Conservation (phyloP, 2,888 invertebrate genomes). For the Stenotaenia linearis region DNA sequence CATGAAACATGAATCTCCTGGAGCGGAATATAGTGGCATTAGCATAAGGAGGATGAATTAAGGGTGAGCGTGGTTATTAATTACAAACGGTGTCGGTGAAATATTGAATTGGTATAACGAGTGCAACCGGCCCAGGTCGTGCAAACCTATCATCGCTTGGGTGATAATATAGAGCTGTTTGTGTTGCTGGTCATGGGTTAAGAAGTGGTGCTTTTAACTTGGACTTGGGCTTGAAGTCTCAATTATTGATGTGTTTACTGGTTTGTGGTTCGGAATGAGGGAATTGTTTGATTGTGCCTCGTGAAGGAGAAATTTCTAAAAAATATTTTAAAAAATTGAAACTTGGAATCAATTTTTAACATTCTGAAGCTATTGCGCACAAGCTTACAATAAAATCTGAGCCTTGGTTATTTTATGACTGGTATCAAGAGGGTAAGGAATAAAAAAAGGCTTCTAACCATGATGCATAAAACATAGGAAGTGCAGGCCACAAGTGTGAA, state of each 20-base stretch:
- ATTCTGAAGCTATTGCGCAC: not conserved
- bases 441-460: not conserved
- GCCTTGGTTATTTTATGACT: not conserved
- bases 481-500: not conserved
- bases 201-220: not conserved
- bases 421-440: not conserved
- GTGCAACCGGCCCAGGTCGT: not conserved
- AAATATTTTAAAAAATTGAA: not conserved
- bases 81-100: not conserved
- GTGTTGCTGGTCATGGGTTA: not conserved
- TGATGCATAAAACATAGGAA: not conserved
- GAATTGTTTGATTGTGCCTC: no score
- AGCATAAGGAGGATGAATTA: slow-evolving; percentile 3
- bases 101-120: not conserved
- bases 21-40: not conserved
- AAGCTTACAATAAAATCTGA: not conserved
- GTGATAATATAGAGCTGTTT: not conserved
- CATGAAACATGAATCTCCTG: not conserved
- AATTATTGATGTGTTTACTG: not conserved
- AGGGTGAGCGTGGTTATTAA: not conserved
- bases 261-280: no score
- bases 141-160: not conserved
- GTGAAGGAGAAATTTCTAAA: not conserved
- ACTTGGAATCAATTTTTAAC: not conserved
- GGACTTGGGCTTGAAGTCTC: not conserved